Conservation (phyloP, 2,797 vertebrate species). For the Typhlichthys subterraneus region DNA sequence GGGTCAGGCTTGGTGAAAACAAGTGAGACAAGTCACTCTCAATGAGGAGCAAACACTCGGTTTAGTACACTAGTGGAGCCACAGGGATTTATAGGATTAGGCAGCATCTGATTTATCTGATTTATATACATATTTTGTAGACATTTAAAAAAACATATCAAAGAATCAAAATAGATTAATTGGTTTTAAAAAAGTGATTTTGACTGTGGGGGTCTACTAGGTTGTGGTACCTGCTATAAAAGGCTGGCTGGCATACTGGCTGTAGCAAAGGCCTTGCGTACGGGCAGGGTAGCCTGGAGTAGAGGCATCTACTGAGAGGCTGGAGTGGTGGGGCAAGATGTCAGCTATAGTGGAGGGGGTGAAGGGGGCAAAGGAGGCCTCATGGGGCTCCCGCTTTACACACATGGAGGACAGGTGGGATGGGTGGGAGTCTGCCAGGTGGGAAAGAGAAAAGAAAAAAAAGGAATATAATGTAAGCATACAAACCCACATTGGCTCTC, state of each 20-base stretch:
- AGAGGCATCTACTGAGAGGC: conserved; percentile 88
- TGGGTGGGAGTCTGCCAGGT: conserved; percentile 80
- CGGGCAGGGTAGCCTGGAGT: conserved; percentile 85
- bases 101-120: conserved; percentile 16
- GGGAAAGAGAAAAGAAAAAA: conserved; percentile 54
- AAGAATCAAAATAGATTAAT: conserved; percentile 22
- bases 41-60: conserved; percentile 66
- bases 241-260: conserved; percentile 88
- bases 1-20: conserved; percentile 49
- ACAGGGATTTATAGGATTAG: conserved; percentile 38
- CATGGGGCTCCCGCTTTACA: conserved; percentile 91
- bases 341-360: conserved; percentile 83
- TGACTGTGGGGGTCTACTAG: conserved; percentile 29
- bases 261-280: conserved; percentile 85
- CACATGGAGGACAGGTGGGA: conserved; percentile 86
- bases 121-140: not conserved
- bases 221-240: conserved; percentile 86
- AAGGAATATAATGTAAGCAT: conserved; percentile 59
- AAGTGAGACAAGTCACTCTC: conserved; percentile 50
- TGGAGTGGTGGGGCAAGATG: conserved; percentile 68
- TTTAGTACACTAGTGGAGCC: conserved; percentile 43
- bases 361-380: conserved; percentile 91
- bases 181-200: conserved; percentile 21
- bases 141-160: not conserved
- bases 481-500: conserved; percentile 35